Conservation (phyloP, 2,113 vertebrate species). For the Seriola aureovittata region DNA sequence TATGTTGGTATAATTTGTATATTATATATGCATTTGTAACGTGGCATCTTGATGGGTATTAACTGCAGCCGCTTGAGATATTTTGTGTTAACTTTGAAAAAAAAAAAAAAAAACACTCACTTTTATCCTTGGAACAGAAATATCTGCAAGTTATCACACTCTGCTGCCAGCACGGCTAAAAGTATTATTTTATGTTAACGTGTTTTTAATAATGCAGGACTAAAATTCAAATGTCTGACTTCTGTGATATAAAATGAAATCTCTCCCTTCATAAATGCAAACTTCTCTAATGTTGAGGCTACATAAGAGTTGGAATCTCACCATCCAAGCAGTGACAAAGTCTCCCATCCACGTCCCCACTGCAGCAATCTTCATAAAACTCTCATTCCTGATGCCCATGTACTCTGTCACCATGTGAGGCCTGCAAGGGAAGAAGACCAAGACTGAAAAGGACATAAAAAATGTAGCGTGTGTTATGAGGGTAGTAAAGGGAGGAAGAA, state of each 20-base stretch:
- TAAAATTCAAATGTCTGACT: background rate
- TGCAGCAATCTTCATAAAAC: constrained; percentile 98
- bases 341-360: constrained; percentile 99
- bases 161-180: background rate
- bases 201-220: background rate
- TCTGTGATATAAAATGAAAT: background rate
- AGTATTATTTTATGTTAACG: background rate
- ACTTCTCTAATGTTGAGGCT: background rate
- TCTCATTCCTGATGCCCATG: constrained; percentile 99
- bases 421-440: constrained; percentile 78
- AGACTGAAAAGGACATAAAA: constrained; percentile 46
- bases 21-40: background rate
- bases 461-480: constrained; percentile 20
- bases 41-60: background rate
- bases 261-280: background rate
- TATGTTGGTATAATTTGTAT: background rate
- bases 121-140: background rate
- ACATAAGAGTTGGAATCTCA: constrained; percentile 79
- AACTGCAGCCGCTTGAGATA: background rate
- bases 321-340: constrained; percentile 99
- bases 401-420: constrained; percentile 96
- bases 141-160: background rate
- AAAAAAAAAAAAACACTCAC: background rate
- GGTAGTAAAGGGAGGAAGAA: constrained; percentile 23
- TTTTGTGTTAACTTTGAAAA: background rate